Percentiles rank a stretch among this genome's conserved stretches.
These are phyloP conservation scores for Ciconia maguari DNA, from an alignment of 2,113 vertebrate species.

Conservation along the genomic window DNA sequence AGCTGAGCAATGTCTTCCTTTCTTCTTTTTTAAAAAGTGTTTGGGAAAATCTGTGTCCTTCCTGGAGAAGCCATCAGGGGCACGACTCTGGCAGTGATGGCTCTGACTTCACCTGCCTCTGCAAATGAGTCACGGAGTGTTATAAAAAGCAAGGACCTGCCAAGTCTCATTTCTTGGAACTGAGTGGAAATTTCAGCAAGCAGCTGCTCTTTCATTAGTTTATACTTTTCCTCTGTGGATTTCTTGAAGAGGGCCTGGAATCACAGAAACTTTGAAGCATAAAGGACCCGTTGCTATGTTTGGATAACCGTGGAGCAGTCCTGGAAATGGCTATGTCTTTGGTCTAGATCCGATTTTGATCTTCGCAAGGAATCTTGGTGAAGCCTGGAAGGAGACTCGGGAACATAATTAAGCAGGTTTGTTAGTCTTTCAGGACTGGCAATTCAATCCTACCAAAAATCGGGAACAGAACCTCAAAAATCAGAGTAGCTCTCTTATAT, in stretches of 20 bases:
- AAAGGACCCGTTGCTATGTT: neutral
- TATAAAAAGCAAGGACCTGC: slow-evolving; percentile 33
- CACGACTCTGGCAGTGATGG: neutral
- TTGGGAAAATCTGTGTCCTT: neutral
- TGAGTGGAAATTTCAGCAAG: slow-evolving; percentile 3
- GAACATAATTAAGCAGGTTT: neutral
- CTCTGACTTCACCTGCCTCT: slow-evolving; percentile 43
- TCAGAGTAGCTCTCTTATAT: neutral
- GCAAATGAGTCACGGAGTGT: slow-evolving; percentile 1
- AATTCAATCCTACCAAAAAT: neutral
- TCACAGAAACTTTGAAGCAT: neutral
- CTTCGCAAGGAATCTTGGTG: neutral
- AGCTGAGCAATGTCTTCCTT: neutral
- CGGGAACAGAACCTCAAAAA: neutral
- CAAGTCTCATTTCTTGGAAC: slow-evolving; percentile 26
- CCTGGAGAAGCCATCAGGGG: neutral
- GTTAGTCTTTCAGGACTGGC: neutral
- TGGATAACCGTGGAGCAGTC: fast-evolving
- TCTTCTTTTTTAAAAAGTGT: neutral
- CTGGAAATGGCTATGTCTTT: neutral
- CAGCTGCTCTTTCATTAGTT: neutral
- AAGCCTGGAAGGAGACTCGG: neutral
- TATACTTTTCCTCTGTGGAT: neutral
- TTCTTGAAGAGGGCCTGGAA: neutral
- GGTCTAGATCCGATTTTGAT: neutral